Evolutionary conservation across 2,113 vertebrate genomes (phyloP).

Genomic region (Tor tambroides): DNA sequence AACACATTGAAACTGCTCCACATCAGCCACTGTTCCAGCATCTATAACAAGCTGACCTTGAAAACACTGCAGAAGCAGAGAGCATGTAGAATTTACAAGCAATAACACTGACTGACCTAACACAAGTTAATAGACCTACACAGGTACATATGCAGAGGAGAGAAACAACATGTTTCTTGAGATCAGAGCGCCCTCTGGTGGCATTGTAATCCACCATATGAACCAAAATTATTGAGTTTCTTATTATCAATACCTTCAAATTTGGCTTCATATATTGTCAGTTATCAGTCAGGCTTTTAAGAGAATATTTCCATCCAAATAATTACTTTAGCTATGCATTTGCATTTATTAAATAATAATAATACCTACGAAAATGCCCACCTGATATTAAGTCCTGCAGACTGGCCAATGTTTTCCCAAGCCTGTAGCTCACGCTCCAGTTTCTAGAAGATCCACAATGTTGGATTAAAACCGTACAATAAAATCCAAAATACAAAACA

Average conservation of each 20-base stretch:
- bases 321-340: not conserved
- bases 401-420: conserved; percentile 90
- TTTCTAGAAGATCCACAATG: conserved; percentile 72
- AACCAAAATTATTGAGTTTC: not conserved
- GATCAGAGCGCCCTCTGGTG: conserved; percentile 48
- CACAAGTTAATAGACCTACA: conserved; percentile 26
- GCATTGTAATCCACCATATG: not conserved
- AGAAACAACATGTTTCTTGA: conserved; percentile 23
- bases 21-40: not conserved
- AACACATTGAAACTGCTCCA: conserved; percentile 8
- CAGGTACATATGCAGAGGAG: conserved; percentile 50
- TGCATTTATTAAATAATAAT: not conserved
- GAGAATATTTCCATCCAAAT: not conserved
- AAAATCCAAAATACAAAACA: not conserved
- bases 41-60: conserved; percentile 34
- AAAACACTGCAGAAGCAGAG: conserved; percentile 26
- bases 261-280: not conserved
- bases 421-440: conserved; percentile 80
- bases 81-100: conserved; percentile 27
- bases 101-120: conserved; percentile 36
- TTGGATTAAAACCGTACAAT: not conserved
- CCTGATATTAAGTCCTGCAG: conserved; percentile 89
- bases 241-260: not conserved
- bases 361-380: conserved; percentile 57
- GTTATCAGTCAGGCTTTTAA: not conserved